These are phyloP conservation scores for Myripristis jacobus DNA, from an alignment of 2,797 vertebrate species.

Conservation along the genomic window DNA sequence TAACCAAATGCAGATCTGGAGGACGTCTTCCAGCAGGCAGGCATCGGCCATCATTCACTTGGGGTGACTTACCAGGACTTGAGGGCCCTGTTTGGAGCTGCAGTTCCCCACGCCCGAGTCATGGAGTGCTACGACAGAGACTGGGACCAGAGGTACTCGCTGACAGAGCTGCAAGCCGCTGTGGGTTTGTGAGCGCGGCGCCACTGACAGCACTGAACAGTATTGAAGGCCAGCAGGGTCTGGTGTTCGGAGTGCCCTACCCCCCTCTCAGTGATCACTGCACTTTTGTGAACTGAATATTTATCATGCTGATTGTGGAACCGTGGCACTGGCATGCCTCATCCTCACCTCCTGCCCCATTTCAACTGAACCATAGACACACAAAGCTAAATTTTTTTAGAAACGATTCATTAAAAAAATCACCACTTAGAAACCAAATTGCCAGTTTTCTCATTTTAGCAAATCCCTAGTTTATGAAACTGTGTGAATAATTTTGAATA, in stretches of 20 bases:
- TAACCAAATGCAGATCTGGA: constrained; percentile 72
- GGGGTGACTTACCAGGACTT: constrained; percentile 72
- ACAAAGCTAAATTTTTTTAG: constrained; percentile 44
- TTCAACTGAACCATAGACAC: constrained; percentile 27
- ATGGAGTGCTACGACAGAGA: constrained; percentile 77
- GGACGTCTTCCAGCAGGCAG: constrained; percentile 61
- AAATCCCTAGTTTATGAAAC: constrained; percentile 22
- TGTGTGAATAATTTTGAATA: constrained; percentile 46
- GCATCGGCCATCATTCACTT: constrained; percentile 27
- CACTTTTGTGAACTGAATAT: constrained; percentile 78
- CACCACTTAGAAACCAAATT: constrained; percentile 30
- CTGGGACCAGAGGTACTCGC: constrained; percentile 73
- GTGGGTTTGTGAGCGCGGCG: constrained; percentile 69
- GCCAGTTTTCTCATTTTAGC: constrained; percentile 50
- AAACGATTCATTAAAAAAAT: constrained; percentile 17
- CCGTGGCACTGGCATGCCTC: constrained; percentile 65
- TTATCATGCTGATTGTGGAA: constrained; percentile 69
- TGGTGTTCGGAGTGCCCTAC: constrained; percentile 25
- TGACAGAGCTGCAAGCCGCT: constrained; percentile 78
- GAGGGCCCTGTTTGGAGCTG: constrained; percentile 62
- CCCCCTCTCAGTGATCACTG: constrained; percentile 68
- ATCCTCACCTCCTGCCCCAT: constrained; percentile 29
- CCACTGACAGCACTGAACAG: constrained; percentile 65
- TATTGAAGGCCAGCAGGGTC: constrained; percentile 65
- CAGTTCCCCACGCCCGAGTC: constrained; percentile 51